Conservation (phyloP, 1,140 invertebrate species). For the Bombus pascuorum region DNA sequence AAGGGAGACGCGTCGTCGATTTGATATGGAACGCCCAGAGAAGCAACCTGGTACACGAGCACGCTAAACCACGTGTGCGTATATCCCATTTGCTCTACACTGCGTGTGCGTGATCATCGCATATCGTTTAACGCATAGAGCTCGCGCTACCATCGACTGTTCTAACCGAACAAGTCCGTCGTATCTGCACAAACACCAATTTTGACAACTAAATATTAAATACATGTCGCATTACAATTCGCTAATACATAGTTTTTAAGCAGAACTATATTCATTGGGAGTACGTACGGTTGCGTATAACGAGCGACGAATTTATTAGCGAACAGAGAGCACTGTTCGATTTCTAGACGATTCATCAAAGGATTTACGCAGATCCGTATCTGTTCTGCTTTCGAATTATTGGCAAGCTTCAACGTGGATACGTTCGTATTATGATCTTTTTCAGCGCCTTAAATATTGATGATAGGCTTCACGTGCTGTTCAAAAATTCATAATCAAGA, state of each 20-base stretch:
- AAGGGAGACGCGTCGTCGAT: constrained; percentile 44
- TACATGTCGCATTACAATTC: not conserved
- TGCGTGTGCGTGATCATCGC: constrained; percentile 6
- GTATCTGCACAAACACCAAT: not conserved
- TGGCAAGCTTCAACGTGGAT: too few species aligned
- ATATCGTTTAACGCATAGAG: not conserved
- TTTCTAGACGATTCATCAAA: too few species aligned
- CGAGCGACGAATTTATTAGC: too few species aligned
- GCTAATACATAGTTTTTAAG: not conserved
- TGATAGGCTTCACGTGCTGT: too few species aligned
- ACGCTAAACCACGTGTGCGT: constrained; percentile 37
- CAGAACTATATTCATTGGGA: too few species aligned
- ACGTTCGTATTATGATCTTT: too few species aligned
- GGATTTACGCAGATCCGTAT: too few species aligned
- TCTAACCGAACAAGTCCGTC: not conserved
- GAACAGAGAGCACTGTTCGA: too few species aligned
- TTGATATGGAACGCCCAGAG: constrained; percentile 50
- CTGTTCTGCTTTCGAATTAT: too few species aligned
- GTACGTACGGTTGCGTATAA: too few species aligned
- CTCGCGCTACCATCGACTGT: not conserved
- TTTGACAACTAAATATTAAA: not conserved
- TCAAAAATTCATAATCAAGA: not conserved
- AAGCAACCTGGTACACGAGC: not conserved
- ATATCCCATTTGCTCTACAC: not conserved
- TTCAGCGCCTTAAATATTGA: too few species aligned